Conservation (phyloP, 1,140 invertebrate species). For the Dinoponera quadriceps region DNA sequence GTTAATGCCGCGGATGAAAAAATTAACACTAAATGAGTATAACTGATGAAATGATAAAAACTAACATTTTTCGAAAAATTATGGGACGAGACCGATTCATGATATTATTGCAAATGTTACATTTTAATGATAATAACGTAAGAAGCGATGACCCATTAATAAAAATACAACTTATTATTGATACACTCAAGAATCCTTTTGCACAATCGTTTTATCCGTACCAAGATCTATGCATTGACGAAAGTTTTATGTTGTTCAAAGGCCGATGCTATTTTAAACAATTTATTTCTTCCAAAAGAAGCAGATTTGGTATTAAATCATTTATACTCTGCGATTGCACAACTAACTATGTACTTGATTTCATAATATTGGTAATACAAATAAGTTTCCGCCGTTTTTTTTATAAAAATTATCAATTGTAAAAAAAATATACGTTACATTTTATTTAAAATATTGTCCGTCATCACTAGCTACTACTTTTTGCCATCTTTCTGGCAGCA, state of each 20-base stretch:
- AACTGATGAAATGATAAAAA: conserved; percentile 32
- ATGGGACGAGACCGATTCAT: conserved; percentile 36
- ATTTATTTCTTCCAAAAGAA: conserved; percentile 39
- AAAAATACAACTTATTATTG: conserved; percentile 28
- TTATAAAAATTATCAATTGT: too few relatives aligned
- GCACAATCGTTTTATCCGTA: conserved; percentile 15
- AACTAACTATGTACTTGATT: conserved; percentile 17
- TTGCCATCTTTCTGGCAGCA: too few relatives aligned
- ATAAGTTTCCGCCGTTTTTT: too few relatives aligned
- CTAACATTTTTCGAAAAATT: conserved; percentile 21
- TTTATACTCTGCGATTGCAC: conserved; percentile 39
- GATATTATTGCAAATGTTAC: conserved; percentile 45
- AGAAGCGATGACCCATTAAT: background rate
- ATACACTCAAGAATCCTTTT: background rate
- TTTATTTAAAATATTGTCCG: too few relatives aligned
- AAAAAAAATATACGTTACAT: too few relatives aligned
- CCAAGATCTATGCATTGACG: conserved; percentile 40
- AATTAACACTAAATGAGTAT: conserved; percentile 31
- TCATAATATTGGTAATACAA: too few relatives aligned
- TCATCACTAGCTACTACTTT: too few relatives aligned
- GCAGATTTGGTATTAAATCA: conserved; percentile 47
- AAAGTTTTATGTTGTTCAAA: conserved; percentile 21
- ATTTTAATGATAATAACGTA: conserved; percentile 41
- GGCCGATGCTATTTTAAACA: conserved; percentile 27
- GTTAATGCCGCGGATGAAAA: conserved; percentile 31